Percentiles rank a stretch among this genome's conserved stretches.
Conservation (phyloP, 2,888 invertebrate species). For the Apodemia duryi region DNA sequence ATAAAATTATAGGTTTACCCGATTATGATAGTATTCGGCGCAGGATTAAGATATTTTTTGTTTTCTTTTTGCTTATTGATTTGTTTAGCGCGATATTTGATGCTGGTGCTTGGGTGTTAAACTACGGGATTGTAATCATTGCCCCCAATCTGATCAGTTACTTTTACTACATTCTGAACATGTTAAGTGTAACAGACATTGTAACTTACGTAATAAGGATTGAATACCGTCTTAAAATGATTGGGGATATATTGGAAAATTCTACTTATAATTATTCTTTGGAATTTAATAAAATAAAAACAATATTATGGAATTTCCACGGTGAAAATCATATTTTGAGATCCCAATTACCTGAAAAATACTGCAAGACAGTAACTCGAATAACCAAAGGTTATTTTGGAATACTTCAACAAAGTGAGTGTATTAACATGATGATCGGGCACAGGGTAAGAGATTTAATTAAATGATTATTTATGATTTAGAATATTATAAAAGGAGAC, state of each 20-base stretch:
- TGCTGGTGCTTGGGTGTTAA: not conserved
- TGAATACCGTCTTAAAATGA: not conserved
- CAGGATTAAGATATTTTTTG: not conserved
- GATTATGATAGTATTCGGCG: slow-evolving; percentile 15
- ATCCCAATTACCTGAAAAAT: not conserved
- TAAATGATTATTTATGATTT: too few relatives aligned
- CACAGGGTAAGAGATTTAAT: not conserved
- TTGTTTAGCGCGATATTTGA: not conserved
- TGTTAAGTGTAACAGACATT: not conserved
- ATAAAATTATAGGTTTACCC: slow-evolving; percentile 16
- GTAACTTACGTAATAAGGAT: not conserved
- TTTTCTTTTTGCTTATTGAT: not conserved
- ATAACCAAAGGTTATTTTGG: not conserved
- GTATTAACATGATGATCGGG: not conserved
- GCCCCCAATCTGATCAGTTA: not conserved
- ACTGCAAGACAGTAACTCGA: not conserved
- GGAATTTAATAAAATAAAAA: not conserved
- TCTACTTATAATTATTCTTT: not conserved
- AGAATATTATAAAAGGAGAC: too few relatives aligned
- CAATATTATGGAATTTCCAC: not conserved
- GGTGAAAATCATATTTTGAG: not conserved
- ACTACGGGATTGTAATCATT: not conserved
- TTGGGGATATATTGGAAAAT: not conserved
- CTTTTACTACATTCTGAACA: not conserved
- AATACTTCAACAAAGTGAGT: not conserved